Conservation (phyloP, 2,113 vertebrate genomes). For the Gallinago undulata region DNA sequence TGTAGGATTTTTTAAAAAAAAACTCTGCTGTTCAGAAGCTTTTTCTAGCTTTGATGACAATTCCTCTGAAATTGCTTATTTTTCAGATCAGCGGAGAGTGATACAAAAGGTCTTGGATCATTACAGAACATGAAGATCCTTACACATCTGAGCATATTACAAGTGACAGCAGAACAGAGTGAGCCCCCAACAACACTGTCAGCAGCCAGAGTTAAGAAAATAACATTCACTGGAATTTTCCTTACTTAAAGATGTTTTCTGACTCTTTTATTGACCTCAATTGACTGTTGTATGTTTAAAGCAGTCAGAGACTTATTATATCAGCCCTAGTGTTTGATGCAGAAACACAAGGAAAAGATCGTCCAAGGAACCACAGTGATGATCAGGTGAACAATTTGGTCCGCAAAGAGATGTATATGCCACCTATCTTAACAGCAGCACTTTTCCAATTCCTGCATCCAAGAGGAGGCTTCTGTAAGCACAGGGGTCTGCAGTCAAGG, state of each 20-base stretch:
- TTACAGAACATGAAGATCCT: slow-evolving; percentile 66
- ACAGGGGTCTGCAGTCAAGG: neutral
- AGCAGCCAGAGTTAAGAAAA: slow-evolving; percentile 25
- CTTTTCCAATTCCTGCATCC: neutral
- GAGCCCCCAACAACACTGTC: slow-evolving; percentile 1
- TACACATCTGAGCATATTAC: slow-evolving; percentile 43
- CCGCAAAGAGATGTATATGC: neutral
- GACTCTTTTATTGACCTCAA: slow-evolving; percentile 35
- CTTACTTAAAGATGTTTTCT: slow-evolving; percentile 23
- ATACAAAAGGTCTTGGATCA: slow-evolving; percentile 56
- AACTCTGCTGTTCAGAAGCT: slow-evolving; percentile 24
- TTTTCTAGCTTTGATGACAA: slow-evolving; percentile 63
- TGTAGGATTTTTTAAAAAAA: slow-evolving; percentile 37
- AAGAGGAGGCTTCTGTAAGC: neutral
- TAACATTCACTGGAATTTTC: slow-evolving; percentile 50
- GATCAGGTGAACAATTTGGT: neutral
- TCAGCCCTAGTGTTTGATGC: neutral
- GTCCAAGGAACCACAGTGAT: neutral
- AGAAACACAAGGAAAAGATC: neutral
- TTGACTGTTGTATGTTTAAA: slow-evolving; percentile 1
- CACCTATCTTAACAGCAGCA: neutral
- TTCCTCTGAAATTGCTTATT: slow-evolving; percentile 72
- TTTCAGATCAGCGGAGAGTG: slow-evolving; percentile 70
- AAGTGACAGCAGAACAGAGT: slow-evolving; percentile 51
- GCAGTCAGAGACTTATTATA: neutral